Percentiles rank a stretch among this genome's conserved stretches.
Evolutionary conservation across 1,140 invertebrate species (phyloP).

Genomic region (Heliconius hermathena): DNA sequence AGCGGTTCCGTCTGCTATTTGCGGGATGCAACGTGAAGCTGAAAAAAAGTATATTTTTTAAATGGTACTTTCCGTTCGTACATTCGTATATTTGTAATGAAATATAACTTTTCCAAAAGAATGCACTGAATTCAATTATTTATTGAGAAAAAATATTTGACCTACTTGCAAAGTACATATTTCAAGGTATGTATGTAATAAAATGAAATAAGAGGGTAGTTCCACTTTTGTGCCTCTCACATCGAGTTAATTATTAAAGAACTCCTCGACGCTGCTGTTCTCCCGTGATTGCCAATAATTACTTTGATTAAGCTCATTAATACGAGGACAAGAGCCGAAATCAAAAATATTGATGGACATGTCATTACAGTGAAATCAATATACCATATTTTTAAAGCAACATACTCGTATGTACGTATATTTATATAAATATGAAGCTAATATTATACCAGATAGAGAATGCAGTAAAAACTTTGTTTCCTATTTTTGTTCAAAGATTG

Average conservation of each 20-base stretch:
- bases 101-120: background rate
- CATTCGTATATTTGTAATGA: background rate
- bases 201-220: constrained; percentile 20
- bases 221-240: constrained; percentile 18
- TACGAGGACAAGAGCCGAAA: constrained; percentile 7
- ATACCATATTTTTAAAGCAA: background rate
- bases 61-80: background rate
- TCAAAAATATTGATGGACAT: constrained; percentile 8
- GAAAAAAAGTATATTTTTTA: background rate
- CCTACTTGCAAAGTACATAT: constrained; percentile 17
- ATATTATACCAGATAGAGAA: too few species aligned
- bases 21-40: too few species aligned
- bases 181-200: constrained; percentile 20
- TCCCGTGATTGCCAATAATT: constrained; percentile 31
- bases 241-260: constrained; percentile 37
- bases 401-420: background rate
- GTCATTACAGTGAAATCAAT: background rate
- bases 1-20: too few species aligned
- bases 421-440: background rate
- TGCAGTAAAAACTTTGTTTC: too few species aligned
- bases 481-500: too few species aligned
- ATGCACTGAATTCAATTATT: background rate
- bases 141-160: constrained; percentile 22
- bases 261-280: constrained; percentile 26
- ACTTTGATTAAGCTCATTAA: constrained; percentile 30